Evolutionary conservation across 2,797 vertebrate genomes (phyloP).

Genomic region (Parambassis ranga): DNA sequence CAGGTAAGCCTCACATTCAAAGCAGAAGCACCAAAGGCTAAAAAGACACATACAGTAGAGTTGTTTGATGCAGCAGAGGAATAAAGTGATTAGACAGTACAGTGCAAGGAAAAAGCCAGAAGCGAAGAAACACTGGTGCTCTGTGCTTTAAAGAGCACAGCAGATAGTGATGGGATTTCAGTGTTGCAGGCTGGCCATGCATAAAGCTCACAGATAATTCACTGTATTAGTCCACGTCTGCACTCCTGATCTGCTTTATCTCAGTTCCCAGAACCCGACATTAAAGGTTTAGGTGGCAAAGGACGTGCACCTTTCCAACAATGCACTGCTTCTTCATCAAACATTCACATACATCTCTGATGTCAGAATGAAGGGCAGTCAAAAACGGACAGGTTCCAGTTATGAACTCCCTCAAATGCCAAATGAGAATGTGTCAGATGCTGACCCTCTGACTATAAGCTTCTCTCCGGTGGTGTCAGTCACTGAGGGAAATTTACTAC

Average conservation of each 20-base stretch:
- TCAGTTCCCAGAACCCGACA: constrained; percentile 26
- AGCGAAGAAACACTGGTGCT: constrained; percentile 11
- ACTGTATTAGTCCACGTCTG: constrained; percentile 47
- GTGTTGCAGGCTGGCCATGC: constrained; percentile 23
- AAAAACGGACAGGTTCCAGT: background rate
- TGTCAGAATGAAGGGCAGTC: background rate
- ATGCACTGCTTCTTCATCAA: background rate
- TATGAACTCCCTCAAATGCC: background rate
- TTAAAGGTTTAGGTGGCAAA: constrained; percentile 27
- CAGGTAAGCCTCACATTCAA: background rate
- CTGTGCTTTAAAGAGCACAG: constrained; percentile 7
- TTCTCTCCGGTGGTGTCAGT: constrained; percentile 8
- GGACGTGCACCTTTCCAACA: background rate
- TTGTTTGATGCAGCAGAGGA: background rate
- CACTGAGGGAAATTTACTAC: constrained; percentile 11
- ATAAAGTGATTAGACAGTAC: background rate
- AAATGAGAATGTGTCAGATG: constrained; percentile 27
- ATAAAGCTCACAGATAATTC: constrained; percentile 50
- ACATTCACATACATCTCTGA: background rate
- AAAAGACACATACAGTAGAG: background rate
- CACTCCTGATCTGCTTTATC: constrained; percentile 25
- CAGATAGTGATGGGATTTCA: constrained; percentile 2
- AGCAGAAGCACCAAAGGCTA: background rate
- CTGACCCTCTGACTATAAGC: constrained; percentile 21
- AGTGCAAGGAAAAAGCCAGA: background rate